Evolutionary conservation across 2,888 invertebrate genomes (phyloP), one percentile per base, ranked within the genome.

Genomic region (Orthosia gracilis): DNA sequence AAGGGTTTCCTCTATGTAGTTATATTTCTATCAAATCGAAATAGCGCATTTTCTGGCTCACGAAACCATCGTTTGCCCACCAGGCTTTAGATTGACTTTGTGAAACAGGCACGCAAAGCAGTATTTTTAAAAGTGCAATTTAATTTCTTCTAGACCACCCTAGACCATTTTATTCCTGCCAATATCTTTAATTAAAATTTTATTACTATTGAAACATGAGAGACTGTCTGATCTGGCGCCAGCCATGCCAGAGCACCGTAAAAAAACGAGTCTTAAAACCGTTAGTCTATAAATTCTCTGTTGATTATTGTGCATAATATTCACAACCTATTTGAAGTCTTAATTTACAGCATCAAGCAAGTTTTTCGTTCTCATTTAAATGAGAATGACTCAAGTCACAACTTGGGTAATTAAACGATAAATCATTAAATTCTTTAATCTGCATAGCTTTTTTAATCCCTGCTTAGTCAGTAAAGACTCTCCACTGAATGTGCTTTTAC

Each of bases 241-340:
- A 55, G 70, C 26, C 23, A 61, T 58, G n/a, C 23, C 47, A 52
- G 13, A 59, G 50, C 59, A 63, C 67, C 67, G 49, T 70, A 71
- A 72, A 72, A 76, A 75, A 75, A 78, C 77, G 17, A 73, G 75
- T 85, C 69, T 76, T 72, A 67, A 68, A 67, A 82, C 85, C 74
- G 84, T 84, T 85, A 81, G 62, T 71, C 73, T 69, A 75, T 80
- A 78, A 85, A 80, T 63, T 70, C 66, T 67, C 66, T 64, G 55
- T 54, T 68, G 69, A 73, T 75, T 71, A 76, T 76, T 73, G 55
- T 67, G 65, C 54, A 73, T 68, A 71, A 67, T 70, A 78, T 75
- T 66, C 49, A 55, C 59, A 64, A 70, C 18, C 26, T 73, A 67
- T 70, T 71, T 69, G 15, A 67, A 66, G 50, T 61, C 63, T 72